These are phyloP conservation scores for Drosophila atroscutellata DNA, from an alignment of 2,888 invertebrate genomes.

Conservation along the genomic window DNA sequence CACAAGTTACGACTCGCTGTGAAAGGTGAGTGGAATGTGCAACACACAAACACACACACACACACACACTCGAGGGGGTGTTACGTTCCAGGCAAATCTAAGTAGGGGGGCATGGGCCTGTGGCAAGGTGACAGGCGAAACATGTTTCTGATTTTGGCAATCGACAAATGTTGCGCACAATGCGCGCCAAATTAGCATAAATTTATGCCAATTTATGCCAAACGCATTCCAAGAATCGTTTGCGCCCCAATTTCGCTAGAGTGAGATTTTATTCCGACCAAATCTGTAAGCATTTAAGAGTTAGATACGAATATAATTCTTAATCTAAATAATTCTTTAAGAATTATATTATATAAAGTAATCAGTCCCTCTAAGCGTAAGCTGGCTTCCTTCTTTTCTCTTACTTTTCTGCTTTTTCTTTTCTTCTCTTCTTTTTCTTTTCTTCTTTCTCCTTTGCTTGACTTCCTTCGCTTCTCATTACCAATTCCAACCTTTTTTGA, in stretches of 20 bases:
- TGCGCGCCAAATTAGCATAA: constrained; percentile 59
- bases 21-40: constrained; percentile 18
- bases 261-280: background rate
- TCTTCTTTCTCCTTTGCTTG: too few relatives aligned
- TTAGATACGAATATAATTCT: background rate
- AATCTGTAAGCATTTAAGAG: background rate
- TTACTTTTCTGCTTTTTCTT: accelerated
- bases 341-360: background rate
- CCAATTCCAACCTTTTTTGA: background rate
- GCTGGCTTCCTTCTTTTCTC: background rate
- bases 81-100: background rate
- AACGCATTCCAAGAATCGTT: constrained; percentile 8
- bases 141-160: constrained; percentile 71
- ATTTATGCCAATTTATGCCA: constrained; percentile 28
- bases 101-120: background rate
- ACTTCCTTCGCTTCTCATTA: too few relatives aligned
- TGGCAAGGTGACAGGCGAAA: constrained; percentile 22
- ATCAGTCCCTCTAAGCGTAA: background rate
- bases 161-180: constrained; percentile 72
- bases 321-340: too few relatives aligned
- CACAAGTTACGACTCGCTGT: constrained; percentile 36
- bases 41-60: background rate
- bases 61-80: background rate
- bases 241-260: background rate
- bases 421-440: too few relatives aligned